These are phyloP conservation scores for Coreoperca whiteheadi DNA, from an alignment of 2,113 vertebrate genomes.

Conservation along the genomic window DNA sequence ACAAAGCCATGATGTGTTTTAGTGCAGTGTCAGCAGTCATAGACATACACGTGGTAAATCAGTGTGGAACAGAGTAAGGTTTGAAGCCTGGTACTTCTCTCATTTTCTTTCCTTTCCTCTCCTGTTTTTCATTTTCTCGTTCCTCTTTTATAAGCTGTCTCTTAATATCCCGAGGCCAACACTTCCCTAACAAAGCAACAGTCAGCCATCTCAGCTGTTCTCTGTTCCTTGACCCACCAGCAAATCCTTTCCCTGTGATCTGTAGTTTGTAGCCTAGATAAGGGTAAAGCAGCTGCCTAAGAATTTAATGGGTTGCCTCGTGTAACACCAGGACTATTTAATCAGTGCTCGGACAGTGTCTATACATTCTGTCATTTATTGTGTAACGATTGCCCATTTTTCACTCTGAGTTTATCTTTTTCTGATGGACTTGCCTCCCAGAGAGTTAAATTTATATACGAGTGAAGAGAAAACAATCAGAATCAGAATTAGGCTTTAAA, in stretches of 20 bases:
- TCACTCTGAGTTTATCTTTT: background rate
- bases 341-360: background rate
- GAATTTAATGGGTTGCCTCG: background rate
- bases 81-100: background rate
- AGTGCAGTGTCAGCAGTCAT: slow-evolving; percentile 1
- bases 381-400: background rate
- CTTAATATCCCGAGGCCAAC: slow-evolving; percentile 14
- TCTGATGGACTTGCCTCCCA: background rate
- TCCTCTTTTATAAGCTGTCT: background rate
- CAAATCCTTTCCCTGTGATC: slow-evolving; percentile 34
- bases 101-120: background rate
- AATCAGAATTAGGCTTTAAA: no score
- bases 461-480: background rate
- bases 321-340: background rate
- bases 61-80: background rate
- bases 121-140: background rate
- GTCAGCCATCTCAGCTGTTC: slow-evolving; percentile 24
- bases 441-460: background rate
- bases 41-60: background rate
- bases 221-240: slow-evolving; percentile 15
- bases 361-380: background rate
- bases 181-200: slow-evolving; percentile 27
- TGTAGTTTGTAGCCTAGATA: slow-evolving; percentile 11
- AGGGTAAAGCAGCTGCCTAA: slow-evolving; percentile 13
- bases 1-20: slow-evolving; percentile 4